Conservation (phyloP, 2,113 vertebrate species). For the Bubo bubo region DNA sequence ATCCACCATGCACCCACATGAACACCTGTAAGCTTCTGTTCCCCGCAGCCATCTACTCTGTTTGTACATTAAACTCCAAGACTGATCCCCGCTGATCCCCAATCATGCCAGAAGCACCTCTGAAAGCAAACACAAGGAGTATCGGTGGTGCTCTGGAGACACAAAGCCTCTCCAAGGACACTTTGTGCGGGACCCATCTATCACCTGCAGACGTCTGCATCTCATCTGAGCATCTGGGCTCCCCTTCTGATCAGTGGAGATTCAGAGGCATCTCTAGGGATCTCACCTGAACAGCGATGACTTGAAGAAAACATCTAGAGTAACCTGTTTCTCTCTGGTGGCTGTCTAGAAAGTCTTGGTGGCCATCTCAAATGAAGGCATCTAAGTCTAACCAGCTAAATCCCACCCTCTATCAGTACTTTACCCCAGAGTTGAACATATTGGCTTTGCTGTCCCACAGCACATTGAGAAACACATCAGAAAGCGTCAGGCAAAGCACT, state of each 20-base stretch:
- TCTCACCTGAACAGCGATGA: not conserved
- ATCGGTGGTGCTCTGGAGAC: not conserved
- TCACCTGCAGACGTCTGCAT: not conserved
- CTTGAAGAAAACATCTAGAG: not conserved
- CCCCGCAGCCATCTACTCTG: not conserved
- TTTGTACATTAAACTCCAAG: not conserved
- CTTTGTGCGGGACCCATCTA: not conserved
- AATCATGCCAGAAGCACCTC: not conserved
- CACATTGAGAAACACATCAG: not conserved
- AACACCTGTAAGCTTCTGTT: not conserved
- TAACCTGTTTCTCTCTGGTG: not conserved
- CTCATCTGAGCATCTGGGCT: not conserved
- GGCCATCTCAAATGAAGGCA: not conserved
- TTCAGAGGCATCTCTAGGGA: not conserved
- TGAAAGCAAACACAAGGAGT: not conserved
- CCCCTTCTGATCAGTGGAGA: not conserved
- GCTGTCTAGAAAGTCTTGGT: not conserved
- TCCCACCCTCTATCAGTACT: not conserved
- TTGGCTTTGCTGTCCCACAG: not conserved
- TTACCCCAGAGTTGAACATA: not conserved
- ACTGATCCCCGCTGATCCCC: not conserved
- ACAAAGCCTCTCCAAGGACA: not conserved
- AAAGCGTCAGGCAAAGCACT: not conserved
- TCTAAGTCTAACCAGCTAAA: not conserved
- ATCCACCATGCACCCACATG: rapidly evolving